A percentile compares a stretch with the other conserved stretches of the same genome.
phyloP scores from a whole-genome alignment of 1,140 invertebrate genomes.

The Aradophagus sp. region DNA sequence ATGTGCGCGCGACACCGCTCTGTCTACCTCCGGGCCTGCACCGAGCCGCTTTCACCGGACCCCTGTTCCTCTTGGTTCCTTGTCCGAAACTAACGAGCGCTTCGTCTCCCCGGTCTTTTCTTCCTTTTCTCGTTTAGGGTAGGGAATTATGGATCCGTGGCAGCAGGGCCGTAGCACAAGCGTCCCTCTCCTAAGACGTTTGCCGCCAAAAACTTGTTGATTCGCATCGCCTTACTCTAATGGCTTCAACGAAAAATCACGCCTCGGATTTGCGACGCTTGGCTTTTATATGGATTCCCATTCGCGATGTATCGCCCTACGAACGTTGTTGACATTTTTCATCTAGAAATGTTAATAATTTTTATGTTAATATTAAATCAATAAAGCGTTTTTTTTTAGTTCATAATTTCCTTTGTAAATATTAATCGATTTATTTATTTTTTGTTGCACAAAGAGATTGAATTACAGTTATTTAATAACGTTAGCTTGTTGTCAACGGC shows the following conservation, averaged over 20 bases:
- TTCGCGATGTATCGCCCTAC: neutral
- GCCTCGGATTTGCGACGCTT: neutral
- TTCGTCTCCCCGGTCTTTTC: slow-evolving; percentile 34
- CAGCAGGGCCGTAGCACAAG: slow-evolving; percentile 57
- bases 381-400: too few species aligned
- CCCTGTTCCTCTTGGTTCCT: slow-evolving; percentile 63
- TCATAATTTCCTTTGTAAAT: too few species aligned
- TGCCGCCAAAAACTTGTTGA: slow-evolving; percentile 45
- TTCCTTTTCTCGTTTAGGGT: slow-evolving; percentile 63
- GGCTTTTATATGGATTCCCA: slow-evolving; percentile 3
- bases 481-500: neutral
- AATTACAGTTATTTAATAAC: too few species aligned
- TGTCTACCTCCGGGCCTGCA: neutral
- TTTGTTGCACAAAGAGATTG: too few species aligned
- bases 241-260: slow-evolving; percentile 8
- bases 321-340: too few species aligned
- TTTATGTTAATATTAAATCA: too few species aligned
- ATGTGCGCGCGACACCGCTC: too few species aligned
- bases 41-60: slow-evolving; percentile 21
- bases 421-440: too few species aligned
- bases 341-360: too few species aligned
- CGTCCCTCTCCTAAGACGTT: slow-evolving; percentile 1
- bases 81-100: slow-evolving; percentile 64
- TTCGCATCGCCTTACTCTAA: slow-evolving; percentile 13
- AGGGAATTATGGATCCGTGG: slow-evolving; percentile 57